Evolutionary conservation across 1,140 invertebrate species (phyloP), one percentile per base, ranked within the genome.

Genomic region (Luehdorfia chinensis): DNA sequence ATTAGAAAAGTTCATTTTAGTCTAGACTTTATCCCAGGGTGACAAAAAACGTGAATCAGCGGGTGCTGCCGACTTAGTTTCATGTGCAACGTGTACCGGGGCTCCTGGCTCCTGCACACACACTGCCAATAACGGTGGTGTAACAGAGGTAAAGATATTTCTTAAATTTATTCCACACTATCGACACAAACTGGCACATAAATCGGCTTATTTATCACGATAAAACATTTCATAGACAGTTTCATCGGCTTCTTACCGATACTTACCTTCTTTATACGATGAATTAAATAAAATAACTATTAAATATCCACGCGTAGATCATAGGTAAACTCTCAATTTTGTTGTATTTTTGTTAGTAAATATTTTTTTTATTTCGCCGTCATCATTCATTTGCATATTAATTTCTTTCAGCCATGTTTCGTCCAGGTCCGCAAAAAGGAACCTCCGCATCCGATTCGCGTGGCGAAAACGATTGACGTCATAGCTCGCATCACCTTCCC

Each of bases 391-490:
- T 75, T 72, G 61, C 74, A 55, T 67, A 77, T 66, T 75, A 75
- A 75, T 78, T 69, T 84, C 75, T 87, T 88, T 43, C 85, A 90
- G 89, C 89, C 89, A 66, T 90, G 89, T 84, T 92, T 90, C 80
- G 91, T 93, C 66, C 92, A 95, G 92, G 91, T 95, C 70, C 91
- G 94, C 59, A 95, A 95, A 84, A 95, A 95, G 83, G 94, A 96
- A 72, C 94, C 94, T 36, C 94, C 95, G 16, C 95, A 96, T 89
- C 95, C 95, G 25, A 96, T 96, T 68, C 90, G 95, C 63, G 94
- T 97, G 60, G 95, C 95, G 37, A 97, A 97, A 88, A 96, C 95
- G 41, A 97, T 97, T 73, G 96, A 97, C 88, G 95, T 97, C 46
- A 96, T 97, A 72, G 95, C 95, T 23, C 91, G 95, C 73, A 94